These are phyloP conservation scores for Tragelaphus scriptus DNA, from an alignment of 2,113 vertebrate species.

Conservation along the genomic window DNA sequence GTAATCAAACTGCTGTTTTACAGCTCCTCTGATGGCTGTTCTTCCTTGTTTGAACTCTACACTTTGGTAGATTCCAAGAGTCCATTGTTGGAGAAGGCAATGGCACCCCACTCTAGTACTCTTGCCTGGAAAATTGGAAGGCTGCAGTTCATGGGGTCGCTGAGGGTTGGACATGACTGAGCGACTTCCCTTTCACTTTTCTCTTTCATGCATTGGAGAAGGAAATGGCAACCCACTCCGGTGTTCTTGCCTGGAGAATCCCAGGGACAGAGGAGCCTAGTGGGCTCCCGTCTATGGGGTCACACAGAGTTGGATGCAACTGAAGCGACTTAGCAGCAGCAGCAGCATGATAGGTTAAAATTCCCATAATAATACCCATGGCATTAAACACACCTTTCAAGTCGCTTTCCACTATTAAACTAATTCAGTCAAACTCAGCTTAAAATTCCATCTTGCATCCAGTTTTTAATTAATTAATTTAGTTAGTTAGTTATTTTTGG, in stretches of 20 bases:
- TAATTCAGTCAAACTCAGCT: background rate
- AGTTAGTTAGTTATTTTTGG: background rate
- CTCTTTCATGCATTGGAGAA: too few species aligned
- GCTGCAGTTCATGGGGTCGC: too few species aligned
- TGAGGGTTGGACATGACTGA: too few species aligned
- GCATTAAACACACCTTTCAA: background rate
- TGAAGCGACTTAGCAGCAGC: too few species aligned
- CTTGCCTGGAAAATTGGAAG: too few species aligned
- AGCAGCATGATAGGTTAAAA: background rate
- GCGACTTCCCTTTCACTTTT: too few species aligned
- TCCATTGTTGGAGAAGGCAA: background rate
- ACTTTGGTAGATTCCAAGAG: background rate
- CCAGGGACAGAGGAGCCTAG: too few species aligned
- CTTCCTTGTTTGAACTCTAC: background rate
- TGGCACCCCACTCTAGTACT: too few species aligned
- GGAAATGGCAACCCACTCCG: too few species aligned
- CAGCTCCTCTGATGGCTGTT: background rate
- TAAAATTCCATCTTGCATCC: background rate
- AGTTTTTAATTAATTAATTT: background rate
- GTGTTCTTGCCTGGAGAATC: too few species aligned
- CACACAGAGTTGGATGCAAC: too few species aligned
- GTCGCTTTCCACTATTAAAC: background rate
- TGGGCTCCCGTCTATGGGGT: too few species aligned
- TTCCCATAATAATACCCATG: background rate
- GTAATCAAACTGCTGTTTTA: background rate